Evolutionary conservation across 2,888 invertebrate genomes (phyloP), one percentile per base, ranked within the genome.

Genomic region (Orthosia gracilis): DNA sequence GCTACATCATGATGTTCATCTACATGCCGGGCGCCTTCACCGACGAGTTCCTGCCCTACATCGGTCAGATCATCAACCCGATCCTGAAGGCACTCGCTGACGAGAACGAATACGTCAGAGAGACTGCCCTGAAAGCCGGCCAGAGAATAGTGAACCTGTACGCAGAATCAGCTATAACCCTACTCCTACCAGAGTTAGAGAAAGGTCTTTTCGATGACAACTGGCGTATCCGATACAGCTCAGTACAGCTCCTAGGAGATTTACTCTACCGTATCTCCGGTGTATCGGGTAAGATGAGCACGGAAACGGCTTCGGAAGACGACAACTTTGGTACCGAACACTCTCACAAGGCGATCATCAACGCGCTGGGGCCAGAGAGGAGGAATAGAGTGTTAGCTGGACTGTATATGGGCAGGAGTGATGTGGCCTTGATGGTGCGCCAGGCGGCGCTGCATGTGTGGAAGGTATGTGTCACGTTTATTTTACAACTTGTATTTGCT

Each of bases 1-100:
- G 99, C 59, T 99, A 99, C 96, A 99, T 99, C 80, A 99, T 99
- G 99, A 99, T 99, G 99, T 99, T 99, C 94, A 99, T 99, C 91
- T 99, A 99, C 96, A 98, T 99, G 98, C 99, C 99, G 4, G 98
- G 98, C 78, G 99, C 99, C 17, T 99, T 99, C 96, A 99, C 99
- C 11, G 98, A 98, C 82, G 99, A 99, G 92, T 99, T 99, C 95
- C 98, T 98, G 1, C 98, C 98, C 0, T 99, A 99, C 95, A 98
- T 99, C 90, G 98, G 99, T 0, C 98, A 99, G 92, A 99, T 99
- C 88, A 99, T 99, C 89, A 99, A 99, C 93, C 99, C 99, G 1
- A 99, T 99, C 85, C 97, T 99, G 50, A 99, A 99, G 97, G 99
- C 99, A 0, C 96, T 99, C 70, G 99, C 99, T 7, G 99, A 99